These are phyloP conservation scores for Unio pictorum DNA, from an alignment of 2,888 invertebrate genomes.

Conservation along the genomic window DNA sequence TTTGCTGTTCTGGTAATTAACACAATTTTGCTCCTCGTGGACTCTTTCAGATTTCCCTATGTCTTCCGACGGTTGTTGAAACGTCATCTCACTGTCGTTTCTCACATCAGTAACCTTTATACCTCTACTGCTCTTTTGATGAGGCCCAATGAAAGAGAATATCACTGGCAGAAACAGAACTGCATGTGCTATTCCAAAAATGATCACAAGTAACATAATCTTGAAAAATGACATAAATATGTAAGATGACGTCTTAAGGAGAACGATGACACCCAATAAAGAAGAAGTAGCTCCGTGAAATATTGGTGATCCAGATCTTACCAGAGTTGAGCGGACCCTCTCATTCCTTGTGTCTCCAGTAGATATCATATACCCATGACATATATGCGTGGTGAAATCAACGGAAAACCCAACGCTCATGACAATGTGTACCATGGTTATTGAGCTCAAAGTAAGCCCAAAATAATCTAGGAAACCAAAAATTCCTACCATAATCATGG, in stretches of 20 bases:
- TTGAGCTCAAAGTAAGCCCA: slow-evolving; percentile 53
- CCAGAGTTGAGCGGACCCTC: slow-evolving; percentile 26
- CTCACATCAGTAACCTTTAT: too few relatives aligned
- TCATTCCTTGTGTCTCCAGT: slow-evolving; percentile 17
- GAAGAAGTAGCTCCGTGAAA: slow-evolving; percentile 53
- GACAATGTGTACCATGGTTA: slow-evolving; percentile 62
- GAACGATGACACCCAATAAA: slow-evolving; percentile 42
- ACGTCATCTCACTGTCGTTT: too few relatives aligned
- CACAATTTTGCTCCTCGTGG: too few relatives aligned
- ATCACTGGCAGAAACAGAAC: slow-evolving; percentile 48
- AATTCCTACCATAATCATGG: slow-evolving; percentile 55
- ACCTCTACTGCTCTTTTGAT: too few relatives aligned
- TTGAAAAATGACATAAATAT: slow-evolving; percentile 54
- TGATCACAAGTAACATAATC: slow-evolving; percentile 48
- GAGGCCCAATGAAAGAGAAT: slow-evolving; percentile 34
- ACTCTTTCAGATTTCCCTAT: too few relatives aligned
- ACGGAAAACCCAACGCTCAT: slow-evolving; percentile 62
- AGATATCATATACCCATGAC: slow-evolving; percentile 47
- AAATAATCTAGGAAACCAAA: slow-evolving; percentile 45
- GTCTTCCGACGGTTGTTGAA: too few relatives aligned
- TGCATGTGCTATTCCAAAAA: slow-evolving; percentile 47
- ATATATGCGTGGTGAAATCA: slow-evolving; percentile 54
- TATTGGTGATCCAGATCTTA: slow-evolving; percentile 43
- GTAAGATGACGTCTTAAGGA: slow-evolving; percentile 43
- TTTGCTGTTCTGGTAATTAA: too few relatives aligned